These are phyloP conservation scores for Cyclura pinguis DNA, from an alignment of 2,797 vertebrate species.

Conservation along the genomic window DNA sequence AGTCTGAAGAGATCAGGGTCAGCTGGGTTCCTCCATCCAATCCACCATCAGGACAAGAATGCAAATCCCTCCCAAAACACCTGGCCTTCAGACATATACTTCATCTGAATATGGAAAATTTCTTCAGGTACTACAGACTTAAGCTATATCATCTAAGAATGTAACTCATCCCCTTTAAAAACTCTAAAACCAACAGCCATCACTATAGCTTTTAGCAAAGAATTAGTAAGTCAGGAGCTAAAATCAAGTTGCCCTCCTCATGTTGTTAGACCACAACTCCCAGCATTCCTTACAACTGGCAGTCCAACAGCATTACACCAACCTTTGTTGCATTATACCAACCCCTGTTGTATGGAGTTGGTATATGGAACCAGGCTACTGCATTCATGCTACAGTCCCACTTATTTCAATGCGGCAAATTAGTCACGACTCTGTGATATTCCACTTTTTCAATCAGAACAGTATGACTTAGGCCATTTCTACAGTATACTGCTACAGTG, in stretches of 20 bases:
- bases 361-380: not conserved
- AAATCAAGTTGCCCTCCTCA: not conserved
- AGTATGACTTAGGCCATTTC: not conserved
- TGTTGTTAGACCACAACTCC: no score
- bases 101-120: not conserved
- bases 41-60: not conserved
- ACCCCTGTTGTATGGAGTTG: no score
- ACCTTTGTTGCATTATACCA: no score
- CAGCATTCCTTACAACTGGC: no score
- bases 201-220: not conserved
- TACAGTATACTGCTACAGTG: no score
- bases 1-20: not conserved
- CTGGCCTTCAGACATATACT: not conserved
- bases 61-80: not conserved
- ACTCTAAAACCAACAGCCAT: not conserved
- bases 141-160: not conserved
- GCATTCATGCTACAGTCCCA: not conserved
- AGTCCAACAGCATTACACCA: no score
- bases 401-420: not conserved
- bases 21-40: not conserved
- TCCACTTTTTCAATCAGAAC: not conserved
- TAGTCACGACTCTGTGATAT: not conserved
- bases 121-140: not conserved
- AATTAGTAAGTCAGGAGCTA: not conserved
- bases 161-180: not conserved